Percentiles rank a stretch among this genome's conserved stretches.
Conservation (phyloP, 2,113 vertebrate genomes). For the Passer domesticus region DNA sequence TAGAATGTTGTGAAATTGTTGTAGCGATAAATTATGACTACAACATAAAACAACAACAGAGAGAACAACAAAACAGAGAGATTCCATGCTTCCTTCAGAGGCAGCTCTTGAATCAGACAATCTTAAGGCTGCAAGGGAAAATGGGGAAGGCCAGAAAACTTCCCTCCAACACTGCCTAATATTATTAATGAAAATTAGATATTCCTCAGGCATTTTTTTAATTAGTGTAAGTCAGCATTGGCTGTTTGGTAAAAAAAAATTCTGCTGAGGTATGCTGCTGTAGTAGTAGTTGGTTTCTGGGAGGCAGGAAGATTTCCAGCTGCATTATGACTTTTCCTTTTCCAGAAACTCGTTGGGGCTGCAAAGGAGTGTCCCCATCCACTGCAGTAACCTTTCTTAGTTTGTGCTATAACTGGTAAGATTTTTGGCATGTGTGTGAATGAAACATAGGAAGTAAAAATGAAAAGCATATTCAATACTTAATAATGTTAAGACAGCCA, state of each 20-base stretch:
- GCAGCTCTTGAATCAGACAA: not conserved
- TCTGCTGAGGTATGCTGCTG: not conserved
- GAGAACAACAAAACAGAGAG: not conserved
- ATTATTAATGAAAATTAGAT: not conserved
- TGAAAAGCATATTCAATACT: constrained; percentile 21
- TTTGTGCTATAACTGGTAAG: not conserved
- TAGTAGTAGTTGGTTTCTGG: not conserved
- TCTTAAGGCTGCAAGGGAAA: not conserved
- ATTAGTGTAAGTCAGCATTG: not conserved
- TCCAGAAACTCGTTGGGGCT: not conserved
- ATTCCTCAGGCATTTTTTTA: not conserved
- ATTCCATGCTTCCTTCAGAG: not conserved
- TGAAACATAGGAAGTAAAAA: not conserved
- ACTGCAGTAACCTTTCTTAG: not conserved
- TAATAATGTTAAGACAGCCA: not conserved
- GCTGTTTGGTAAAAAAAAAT: not conserved
- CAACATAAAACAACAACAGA: too few relatives aligned
- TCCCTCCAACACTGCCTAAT: not conserved
- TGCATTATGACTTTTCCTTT: not conserved
- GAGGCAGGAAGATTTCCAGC: not conserved
- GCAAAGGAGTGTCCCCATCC: not conserved
- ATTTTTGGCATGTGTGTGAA: not conserved
- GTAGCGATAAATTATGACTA: not conserved
- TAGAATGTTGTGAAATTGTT: not conserved
- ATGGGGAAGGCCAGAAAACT: not conserved